phyloP scores from a whole-genome alignment of 1,140 invertebrate species.

The Phthorimaea operculella region DNA sequence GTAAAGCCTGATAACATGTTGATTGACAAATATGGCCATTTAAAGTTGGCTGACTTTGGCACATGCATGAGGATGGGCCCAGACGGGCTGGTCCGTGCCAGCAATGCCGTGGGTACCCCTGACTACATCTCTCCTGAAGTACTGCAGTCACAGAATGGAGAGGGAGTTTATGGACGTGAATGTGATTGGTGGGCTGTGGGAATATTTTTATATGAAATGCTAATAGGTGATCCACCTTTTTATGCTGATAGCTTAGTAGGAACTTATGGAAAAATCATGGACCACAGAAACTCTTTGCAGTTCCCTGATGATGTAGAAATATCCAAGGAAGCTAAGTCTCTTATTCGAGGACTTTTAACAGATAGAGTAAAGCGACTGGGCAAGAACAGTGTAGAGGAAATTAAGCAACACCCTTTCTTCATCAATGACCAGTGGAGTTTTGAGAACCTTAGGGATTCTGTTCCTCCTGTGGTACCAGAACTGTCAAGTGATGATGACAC shows the following conservation, averaged over 20 bases:
- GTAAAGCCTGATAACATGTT: conserved; percentile 99
- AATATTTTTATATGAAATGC: conserved; percentile 98
- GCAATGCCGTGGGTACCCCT: conserved; percentile 98
- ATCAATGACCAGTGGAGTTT: conserved; percentile 98
- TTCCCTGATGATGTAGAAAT: conserved; percentile 97
- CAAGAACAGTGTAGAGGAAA: conserved; percentile 93
- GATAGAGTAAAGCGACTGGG: conserved; percentile 93
- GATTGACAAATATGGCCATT: conserved; percentile 89
- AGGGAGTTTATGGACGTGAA: conserved; percentile 93
- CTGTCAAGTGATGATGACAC: conserved; percentile 96
- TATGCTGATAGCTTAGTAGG: conserved; percentile 98
- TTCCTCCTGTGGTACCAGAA: conserved; percentile 97
- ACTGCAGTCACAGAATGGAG: conserved; percentile 95
- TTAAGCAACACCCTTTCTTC: conserved; percentile 96
- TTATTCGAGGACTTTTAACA: conserved; percentile 94
- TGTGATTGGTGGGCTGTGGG: conserved; percentile 99
- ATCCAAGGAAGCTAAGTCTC: conserved; percentile 88
- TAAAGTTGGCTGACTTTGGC: conserved; percentile 99
- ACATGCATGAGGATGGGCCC: conserved; percentile 98
- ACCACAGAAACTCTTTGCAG: conserved; percentile 94
- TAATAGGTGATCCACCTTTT: conserved; percentile 98
- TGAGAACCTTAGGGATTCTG: conserved; percentile 92
- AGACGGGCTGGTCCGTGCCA: conserved; percentile 94
- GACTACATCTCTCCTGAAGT: conserved; percentile 99
- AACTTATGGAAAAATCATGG: conserved; percentile 99